These are phyloP conservation scores for Drosophila tanythrix DNA, from an alignment of 2,888 invertebrate genomes.

Conservation along the genomic window DNA sequence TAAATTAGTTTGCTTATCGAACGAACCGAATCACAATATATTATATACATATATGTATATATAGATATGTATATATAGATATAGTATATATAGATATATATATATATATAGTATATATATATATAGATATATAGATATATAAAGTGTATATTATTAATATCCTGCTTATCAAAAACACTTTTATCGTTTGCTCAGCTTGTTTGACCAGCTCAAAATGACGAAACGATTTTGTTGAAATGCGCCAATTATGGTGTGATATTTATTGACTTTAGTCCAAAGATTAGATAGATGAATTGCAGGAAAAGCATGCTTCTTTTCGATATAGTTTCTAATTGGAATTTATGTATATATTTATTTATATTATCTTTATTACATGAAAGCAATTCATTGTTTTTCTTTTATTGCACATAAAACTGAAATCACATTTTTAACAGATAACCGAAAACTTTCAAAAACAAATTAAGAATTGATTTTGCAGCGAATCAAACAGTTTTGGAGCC, in stretches of 20 bases:
- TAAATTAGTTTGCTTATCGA: background rate
- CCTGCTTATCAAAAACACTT: slow-evolving; percentile 1
- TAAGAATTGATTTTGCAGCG: background rate
- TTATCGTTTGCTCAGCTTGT: background rate
- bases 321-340: background rate
- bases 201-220: slow-evolving; percentile 11
- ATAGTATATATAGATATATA: too few relatives aligned
- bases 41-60: background rate
- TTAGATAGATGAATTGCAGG: background rate
- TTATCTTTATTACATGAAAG: background rate
- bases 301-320: background rate
- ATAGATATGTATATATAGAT: too few relatives aligned
- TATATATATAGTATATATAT: too few relatives aligned
- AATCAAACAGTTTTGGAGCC: background rate
- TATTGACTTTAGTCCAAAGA: background rate
- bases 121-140: too few relatives aligned
- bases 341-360: background rate
- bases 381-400: background rate
- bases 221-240: slow-evolving; percentile 20
- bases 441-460: background rate
- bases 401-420: background rate
- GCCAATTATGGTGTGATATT: slow-evolving; percentile 11
- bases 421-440: background rate
- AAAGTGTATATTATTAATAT: background rate
- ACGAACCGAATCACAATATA: background rate